Base-by-base conservation (phyloP, 2,888 invertebrate species). In the Tenthredo scrophulariae region DNA sequence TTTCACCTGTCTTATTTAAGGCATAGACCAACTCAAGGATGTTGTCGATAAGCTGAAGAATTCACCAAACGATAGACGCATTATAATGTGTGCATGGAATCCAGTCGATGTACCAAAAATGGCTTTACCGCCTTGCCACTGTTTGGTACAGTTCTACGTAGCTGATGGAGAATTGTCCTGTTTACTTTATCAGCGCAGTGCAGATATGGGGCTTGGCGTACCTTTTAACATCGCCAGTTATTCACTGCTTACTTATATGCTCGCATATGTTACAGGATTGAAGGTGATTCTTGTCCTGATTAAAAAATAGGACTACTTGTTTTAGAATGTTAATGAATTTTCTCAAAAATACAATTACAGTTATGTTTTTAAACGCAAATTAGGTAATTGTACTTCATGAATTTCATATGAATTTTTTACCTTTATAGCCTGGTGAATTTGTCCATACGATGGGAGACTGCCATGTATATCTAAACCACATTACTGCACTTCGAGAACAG, bases 191-290 rank as follows among this genome's bases (percentile, higher is more conserved):
- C 99, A 99, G 93, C 95, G 99, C 87, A 99, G 99, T 89, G 99
- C 98, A 9, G 99, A 99, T 92, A 98, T 99, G 97, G 99, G 99
- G 2, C 94, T 99, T 1, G 99, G 99, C n/a, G 98, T 99, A 0
- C 99, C 99, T 15, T 99, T 99, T 93, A 99, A 99, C 93, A 98
- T 99, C 89, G 99, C 99, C 79, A 99, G 99, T 89, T 99, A 99
- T 94, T 96, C 99, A 1, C 93, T 99, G 43, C 95, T 99, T 3
- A 99, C 98, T 2, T 97, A 97, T 90, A 99, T 99, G 98, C 97
- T 99, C 88, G 99, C 99, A 37, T 98, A 99, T 91, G 96, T 99
- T 29, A 98, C 98, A n/a, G 96, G 96, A 74, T 94, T 99, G 72
- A 96, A 98, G 95, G 97, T 97, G 91, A 90, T 89, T 91, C 26